Evolutionary conservation across 2,797 vertebrate species (phyloP), one percentile per base, ranked within the genome.

Genomic region (Sebastes jordani): DNA sequence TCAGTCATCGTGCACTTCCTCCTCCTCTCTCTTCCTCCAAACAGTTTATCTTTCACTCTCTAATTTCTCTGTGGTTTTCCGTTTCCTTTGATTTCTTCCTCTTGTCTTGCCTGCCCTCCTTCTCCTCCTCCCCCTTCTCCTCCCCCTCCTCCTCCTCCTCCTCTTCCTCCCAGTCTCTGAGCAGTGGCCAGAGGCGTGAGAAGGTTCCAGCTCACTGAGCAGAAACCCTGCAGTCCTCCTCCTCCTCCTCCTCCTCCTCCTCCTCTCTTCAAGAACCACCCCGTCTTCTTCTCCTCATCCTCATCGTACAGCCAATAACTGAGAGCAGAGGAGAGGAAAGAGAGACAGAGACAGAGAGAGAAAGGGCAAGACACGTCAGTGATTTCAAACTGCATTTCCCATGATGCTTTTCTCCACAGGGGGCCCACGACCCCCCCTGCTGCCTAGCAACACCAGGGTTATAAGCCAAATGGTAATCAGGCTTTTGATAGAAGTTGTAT

Each of bases 191-290:
- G 84, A 88, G 87, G 91, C 88, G 82, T 92, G 91, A 88, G 90
- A 82, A 86, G 88, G 92, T 94, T 94, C 91, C 90, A 85, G 88
- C 88, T 93, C 92, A 90, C 69, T 91, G 85, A 93, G 84, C 91
- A 92, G 80, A 92, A 83, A 83, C 86, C 92, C 89, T 87, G 82
- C 92, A 91, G 86, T 91, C 85, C 78, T 88, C 74, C 78, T 88
- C 74, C 81, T 92, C 80, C 76, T 78, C 66, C 70, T 84, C 72
- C 25, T 25, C 23, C 3, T 25, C 25, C 27, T 27, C 64, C 71
- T 90, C 71, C 59, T 74, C 72, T 81, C 79, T 79, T 88, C 76
- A 80, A 87, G 74, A 83, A 77, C 80, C 61, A 55, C 14, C 62
- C 77, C 23, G 23, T 83, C 82, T 74, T 74, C 74, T 63, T 83